These are phyloP conservation scores for Mesocricetus auratus DNA, from an alignment of 2,113 vertebrate species.

Conservation along the genomic window DNA sequence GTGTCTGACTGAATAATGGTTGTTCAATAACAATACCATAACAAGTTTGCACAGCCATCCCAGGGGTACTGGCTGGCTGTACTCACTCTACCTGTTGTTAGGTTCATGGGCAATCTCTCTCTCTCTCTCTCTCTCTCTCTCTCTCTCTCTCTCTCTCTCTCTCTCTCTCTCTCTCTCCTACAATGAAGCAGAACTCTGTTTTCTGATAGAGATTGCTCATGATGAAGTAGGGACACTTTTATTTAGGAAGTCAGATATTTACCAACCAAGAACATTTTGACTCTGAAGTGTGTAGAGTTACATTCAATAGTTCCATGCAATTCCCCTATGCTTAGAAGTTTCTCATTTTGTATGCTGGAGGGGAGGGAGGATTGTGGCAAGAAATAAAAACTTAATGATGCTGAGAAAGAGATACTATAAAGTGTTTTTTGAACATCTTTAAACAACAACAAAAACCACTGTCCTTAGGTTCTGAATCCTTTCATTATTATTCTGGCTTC, in stretches of 20 bases:
- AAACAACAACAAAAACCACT: conserved; percentile 1
- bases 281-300: conserved; percentile 1
- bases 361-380: conserved; percentile 50
- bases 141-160: too few species aligned
- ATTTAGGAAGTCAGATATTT: conserved; percentile 42
- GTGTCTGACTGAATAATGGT: background rate
- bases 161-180: background rate
- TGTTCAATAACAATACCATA: conserved; percentile 59
- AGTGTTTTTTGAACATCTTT: conserved; percentile 55
- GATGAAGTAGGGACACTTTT: conserved; percentile 5
- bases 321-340: conserved; percentile 1
- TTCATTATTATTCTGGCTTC: conserved; percentile 49
- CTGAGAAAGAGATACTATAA: conserved; percentile 68
- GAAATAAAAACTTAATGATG: conserved; percentile 70
- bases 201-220: conserved; percentile 27
- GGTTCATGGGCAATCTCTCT: background rate
- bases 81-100: background rate
- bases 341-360: conserved; percentile 62
- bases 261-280: background rate
- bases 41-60: conserved; percentile 59
- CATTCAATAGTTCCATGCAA: background rate
- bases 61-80: background rate
- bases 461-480: conserved; percentile 35
- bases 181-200: background rate
- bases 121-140: too few species aligned